Evolutionary conservation across 2,113 vertebrate genomes (phyloP).

Genomic region (Oenanthe oenanthe): DNA sequence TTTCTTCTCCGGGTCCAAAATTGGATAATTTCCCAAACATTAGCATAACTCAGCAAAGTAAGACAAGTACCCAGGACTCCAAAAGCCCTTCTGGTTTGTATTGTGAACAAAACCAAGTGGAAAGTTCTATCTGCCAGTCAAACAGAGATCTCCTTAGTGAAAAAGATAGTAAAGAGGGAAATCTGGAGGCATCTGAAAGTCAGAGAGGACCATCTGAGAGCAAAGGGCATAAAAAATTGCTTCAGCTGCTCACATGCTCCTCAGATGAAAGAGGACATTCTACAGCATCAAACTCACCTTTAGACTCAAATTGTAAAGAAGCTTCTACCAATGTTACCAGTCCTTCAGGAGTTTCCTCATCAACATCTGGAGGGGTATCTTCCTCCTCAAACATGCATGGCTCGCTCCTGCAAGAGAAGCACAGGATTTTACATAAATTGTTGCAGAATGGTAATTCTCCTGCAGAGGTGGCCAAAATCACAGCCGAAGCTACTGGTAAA

Average conservation of each 20-base stretch:
- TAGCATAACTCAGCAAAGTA: slow-evolving; percentile 80
- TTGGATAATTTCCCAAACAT: slow-evolving; percentile 89
- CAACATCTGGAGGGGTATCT: slow-evolving; percentile 81
- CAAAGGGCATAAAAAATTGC: slow-evolving; percentile 93
- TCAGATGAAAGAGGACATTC: slow-evolving; percentile 86
- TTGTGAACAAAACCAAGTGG: slow-evolving; percentile 83
- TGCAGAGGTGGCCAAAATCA: slow-evolving; percentile 96
- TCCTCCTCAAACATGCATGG: slow-evolving; percentile 83
- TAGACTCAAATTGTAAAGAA: slow-evolving; percentile 85
- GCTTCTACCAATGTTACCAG: slow-evolving; percentile 82
- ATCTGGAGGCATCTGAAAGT: slow-evolving; percentile 73
- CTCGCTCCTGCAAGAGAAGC: slow-evolving; percentile 92
- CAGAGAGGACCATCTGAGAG: slow-evolving; percentile 82
- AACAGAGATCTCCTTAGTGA: slow-evolving; percentile 80
- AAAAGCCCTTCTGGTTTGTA: slow-evolving; percentile 87
- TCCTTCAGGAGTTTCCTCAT: slow-evolving; percentile 91
- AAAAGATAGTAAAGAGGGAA: slow-evolving; percentile 82
- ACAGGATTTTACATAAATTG: slow-evolving; percentile 96
- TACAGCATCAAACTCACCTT: slow-evolving; percentile 70
- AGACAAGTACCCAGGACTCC: slow-evolving; percentile 82
- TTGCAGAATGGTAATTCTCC: slow-evolving; percentile 96
- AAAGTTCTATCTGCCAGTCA: slow-evolving; percentile 85
- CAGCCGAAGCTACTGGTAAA: slow-evolving; percentile 91
- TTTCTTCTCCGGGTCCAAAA: slow-evolving; percentile 91
- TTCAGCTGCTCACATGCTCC: slow-evolving; percentile 93